Evolutionary conservation across 2,113 vertebrate genomes (phyloP), one percentile per base, ranked within the genome.

Genomic region (Pollachius pollachius): DNA sequence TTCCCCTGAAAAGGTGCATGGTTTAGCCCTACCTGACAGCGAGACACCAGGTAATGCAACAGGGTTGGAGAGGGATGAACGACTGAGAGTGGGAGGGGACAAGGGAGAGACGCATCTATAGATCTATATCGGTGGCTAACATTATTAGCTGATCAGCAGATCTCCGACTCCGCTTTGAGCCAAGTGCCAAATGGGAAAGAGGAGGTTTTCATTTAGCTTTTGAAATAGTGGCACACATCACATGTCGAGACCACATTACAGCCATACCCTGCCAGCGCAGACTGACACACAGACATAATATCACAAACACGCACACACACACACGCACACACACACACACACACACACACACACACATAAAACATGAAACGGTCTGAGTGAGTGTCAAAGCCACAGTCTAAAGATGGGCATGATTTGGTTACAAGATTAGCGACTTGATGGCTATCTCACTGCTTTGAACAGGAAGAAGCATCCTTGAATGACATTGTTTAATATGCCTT

Each of bases 101-200:
- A 56, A 19, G 2, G 19, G 59, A 21, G 37, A 19, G 37, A 21
- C 15, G 13, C 7, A 52, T n/a, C n/a, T 58, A 58, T 18, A n/a
- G n/a, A 7, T 58, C n/a, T 15, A 58, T 58, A n/a, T 0, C 2
- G 16, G 52, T 17, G 52, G 21, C 16, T 58, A 58, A 58, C n/a
- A 58, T n/a, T 15, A 18, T 58, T 11, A 3, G 19, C 19, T 15
- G 0, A 68, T 56, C 17, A 60, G 41, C 5, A 1, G 25, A 6
- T 52, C 37, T 17, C 11, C 62, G 54, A 71, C 54, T 62, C 19
- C 19, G 9, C n/a, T 13, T 64, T 18, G 17, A 60, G 4, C 19
- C 11, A 4, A 25, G 21, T 3, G 12, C 23, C 12, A 68, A 81
- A 81, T 1, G 65, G 37, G 21, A 65, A 2, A 63, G 56, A 58